Conservation (phyloP, 2,888 invertebrate genomes). For the Nasonia oneida region DNA sequence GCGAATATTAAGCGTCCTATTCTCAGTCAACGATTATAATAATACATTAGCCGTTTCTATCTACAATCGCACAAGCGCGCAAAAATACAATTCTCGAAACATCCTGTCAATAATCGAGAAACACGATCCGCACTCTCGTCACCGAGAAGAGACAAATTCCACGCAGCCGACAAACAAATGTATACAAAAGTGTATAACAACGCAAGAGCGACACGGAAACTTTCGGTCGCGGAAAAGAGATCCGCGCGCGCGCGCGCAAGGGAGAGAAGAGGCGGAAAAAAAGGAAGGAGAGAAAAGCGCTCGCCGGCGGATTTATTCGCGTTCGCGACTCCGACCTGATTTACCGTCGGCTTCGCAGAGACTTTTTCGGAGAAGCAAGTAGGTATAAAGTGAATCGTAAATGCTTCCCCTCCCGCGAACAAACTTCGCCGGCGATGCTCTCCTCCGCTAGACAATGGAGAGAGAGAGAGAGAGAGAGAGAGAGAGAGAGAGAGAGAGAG, state of each 20-base stretch:
- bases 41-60: too few relatives aligned
- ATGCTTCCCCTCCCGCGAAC: constrained; percentile 66
- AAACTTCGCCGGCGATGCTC: constrained; percentile 64
- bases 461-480: constrained; percentile 49
- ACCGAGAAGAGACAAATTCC: neutral
- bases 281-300: constrained; percentile 3
- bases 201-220: neutral
- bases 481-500: constrained; percentile 40
- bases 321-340: constrained; percentile 61
- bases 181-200: neutral
- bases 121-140: neutral
- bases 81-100: too few relatives aligned
- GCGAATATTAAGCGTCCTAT: too few relatives aligned
- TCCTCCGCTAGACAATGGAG: neutral
- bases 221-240: constrained; percentile 7
- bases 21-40: too few relatives aligned
- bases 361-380: constrained; percentile 70
- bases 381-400: constrained; percentile 71
- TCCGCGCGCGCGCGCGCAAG: neutral
- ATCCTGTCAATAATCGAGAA: neutral
- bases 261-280: neutral
- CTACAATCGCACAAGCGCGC: too few relatives aligned
- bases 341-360: constrained; percentile 63
- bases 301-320: constrained; percentile 60
- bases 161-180: neutral